Evolutionary conservation across 2,797 vertebrate species (phyloP).

Genomic region (Rhinella marina): DNA sequence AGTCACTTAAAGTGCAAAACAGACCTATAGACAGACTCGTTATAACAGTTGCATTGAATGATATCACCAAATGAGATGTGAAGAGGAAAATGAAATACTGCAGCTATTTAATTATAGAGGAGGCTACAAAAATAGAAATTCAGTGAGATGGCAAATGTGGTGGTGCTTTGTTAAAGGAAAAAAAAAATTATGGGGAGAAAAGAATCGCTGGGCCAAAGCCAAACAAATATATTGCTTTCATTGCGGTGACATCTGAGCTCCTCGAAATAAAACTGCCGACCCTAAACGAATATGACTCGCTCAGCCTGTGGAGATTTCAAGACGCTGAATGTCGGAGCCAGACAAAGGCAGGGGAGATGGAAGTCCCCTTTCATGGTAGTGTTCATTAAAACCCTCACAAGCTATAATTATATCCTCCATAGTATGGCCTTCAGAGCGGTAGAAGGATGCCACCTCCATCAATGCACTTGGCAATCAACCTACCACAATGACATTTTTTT

Average conservation of each 20-base stretch:
- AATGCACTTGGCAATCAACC: constrained; percentile 30
- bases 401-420: constrained; percentile 30
- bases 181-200: constrained; percentile 39
- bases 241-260: constrained; percentile 50
- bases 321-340: neutral
- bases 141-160: constrained; percentile 54
- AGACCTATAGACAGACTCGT: constrained; percentile 41
- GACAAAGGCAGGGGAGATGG: constrained; percentile 18
- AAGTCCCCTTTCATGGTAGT: constrained; percentile 19
- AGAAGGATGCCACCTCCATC: constrained; percentile 18
- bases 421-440: neutral
- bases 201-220: constrained; percentile 36
- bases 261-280: constrained; percentile 30
- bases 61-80: constrained; percentile 62
- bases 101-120: constrained; percentile 60
- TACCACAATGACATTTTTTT: neutral
- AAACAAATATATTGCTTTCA: constrained; percentile 48
- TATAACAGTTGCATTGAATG: constrained; percentile 49
- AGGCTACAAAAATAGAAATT: constrained; percentile 59
- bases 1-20: constrained; percentile 49
- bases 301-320: constrained; percentile 13
- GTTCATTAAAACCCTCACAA: constrained; percentile 40
- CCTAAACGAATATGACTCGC: constrained; percentile 11
- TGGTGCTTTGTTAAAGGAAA: constrained; percentile 27
- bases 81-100: constrained; percentile 62